Evolutionary conservation across 2,797 vertebrate genomes (phyloP).

Genomic region (Pogonophryne albipinna): DNA sequence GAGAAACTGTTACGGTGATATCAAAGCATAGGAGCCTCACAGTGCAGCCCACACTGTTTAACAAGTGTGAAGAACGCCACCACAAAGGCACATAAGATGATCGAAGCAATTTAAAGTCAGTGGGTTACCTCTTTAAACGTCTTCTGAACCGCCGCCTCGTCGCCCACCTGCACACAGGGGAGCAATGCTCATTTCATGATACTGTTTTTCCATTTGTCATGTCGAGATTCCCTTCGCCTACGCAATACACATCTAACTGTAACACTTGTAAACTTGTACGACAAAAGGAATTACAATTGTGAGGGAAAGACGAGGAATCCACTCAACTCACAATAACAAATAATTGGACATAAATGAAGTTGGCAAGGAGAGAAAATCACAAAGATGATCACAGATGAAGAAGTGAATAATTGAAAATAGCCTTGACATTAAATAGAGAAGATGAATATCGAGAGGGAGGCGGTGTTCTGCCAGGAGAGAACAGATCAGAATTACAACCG

Average conservation of each 20-base stretch:
- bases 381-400: no score
- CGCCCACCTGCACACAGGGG: conserved; percentile 28
- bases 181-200: conserved; percentile 25
- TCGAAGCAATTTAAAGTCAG: background rate
- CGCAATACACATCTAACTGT: conserved; percentile 6
- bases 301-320: no score
- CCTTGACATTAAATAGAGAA: conserved; percentile 2
- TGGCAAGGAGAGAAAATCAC: background rate
- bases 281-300: background rate
- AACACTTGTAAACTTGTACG: background rate
- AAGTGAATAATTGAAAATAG: background rate
- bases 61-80: background rate
- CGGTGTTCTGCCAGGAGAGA: conserved; percentile 15
- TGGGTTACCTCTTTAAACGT: conserved; percentile 38
- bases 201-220: conserved; percentile 26
- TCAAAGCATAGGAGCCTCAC: conserved; percentile 8
- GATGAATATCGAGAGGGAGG: conserved; percentile 10
- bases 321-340: background rate
- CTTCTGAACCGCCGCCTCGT: conserved; percentile 36
- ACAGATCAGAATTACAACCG: conserved; percentile 10
- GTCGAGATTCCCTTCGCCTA: conserved; percentile 28
- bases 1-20: background rate
- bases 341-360: conserved; percentile 23
- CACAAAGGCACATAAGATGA: conserved; percentile 12
- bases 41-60: conserved; percentile 8